phyloP scores from a whole-genome alignment of 64 coral and sea anemone genomes.

The Orbicella faveolata region DNA sequence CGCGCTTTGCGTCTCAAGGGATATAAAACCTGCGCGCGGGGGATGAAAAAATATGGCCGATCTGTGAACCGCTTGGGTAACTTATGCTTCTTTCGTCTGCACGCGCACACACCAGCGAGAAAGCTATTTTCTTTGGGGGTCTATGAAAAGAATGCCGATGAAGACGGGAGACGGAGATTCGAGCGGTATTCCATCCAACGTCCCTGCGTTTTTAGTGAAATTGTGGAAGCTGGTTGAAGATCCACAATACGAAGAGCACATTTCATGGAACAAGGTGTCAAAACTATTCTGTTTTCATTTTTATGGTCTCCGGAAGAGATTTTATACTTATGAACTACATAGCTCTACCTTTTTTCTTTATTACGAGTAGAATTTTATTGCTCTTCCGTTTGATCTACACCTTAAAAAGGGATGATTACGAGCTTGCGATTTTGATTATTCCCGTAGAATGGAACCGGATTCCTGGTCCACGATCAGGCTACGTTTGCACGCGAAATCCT shows the following conservation, averaged over 20 bases:
- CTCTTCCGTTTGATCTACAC: not conserved
- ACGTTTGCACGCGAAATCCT: conserved; percentile 97
- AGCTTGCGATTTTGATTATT: conserved; percentile 8
- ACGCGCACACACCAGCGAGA: conserved; percentile 9
- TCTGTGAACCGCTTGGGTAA: not conserved
- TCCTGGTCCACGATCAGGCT: conserved; percentile 97
- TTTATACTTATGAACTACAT: not conserved
- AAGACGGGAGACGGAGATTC: conserved; percentile 78
- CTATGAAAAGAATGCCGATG: conserved; percentile 72
- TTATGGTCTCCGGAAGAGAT: not conserved
- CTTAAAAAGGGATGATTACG: not conserved
- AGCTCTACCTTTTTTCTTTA: not conserved
- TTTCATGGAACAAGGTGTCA: conserved; percentile 93
- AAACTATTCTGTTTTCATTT: not conserved
- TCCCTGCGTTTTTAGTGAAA: conserved; percentile 97
- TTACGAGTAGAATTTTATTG: not conserved
- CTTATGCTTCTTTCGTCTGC: not conserved
- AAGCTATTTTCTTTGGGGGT: conserved; percentile 10
- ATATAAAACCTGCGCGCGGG: not conserved
- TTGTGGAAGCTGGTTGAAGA: conserved; percentile 99
- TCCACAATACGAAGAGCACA: conserved; percentile 90
- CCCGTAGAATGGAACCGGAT: conserved; percentile 91
- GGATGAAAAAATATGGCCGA: conserved; percentile 5
- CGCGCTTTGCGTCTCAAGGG: not conserved
- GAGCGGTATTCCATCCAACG: conserved; percentile 87